Percentiles rank a stretch among this genome's conserved stretches.
phyloP scores from a whole-genome alignment of 2,797 vertebrate genomes.

The Odontamblyopus lacepedii region DNA sequence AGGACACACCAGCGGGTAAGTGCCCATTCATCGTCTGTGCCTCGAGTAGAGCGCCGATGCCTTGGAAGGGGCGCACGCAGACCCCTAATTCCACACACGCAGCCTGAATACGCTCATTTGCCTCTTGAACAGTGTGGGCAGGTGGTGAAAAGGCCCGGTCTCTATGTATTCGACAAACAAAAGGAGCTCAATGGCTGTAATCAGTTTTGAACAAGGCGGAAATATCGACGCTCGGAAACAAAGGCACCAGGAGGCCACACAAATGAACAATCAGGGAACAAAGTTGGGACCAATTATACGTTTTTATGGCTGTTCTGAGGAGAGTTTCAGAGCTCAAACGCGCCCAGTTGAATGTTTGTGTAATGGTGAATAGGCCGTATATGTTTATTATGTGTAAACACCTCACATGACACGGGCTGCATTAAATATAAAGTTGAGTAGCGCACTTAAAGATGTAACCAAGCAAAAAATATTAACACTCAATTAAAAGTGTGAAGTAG shows the following conservation, averaged over 20 bases:
- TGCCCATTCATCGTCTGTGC: slow-evolving; percentile 3
- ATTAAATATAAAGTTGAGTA: neutral
- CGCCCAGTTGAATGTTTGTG: neutral
- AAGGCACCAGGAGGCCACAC: neutral
- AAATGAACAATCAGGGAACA: slow-evolving; percentile 3
- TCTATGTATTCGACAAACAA: neutral
- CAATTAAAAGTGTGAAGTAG: too few relatives aligned
- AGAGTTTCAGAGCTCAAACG: neutral
- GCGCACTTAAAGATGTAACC: too few relatives aligned
- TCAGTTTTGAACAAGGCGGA: neutral
- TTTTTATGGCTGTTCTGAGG: neutral
- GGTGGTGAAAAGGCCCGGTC: neutral
- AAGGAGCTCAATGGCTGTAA: slow-evolving; percentile 1
- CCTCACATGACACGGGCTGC: too few relatives aligned
- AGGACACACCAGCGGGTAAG: slow-evolving; percentile 63
- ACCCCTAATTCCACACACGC: neutral
- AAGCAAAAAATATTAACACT: too few relatives aligned
- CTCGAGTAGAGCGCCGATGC: neutral
- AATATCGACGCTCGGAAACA: slow-evolving; percentile 12
- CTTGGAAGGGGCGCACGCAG: neutral
- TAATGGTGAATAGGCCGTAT: neutral
- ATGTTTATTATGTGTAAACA: neutral
- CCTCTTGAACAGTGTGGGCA: neutral
- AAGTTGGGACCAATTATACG: neutral
- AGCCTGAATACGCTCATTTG: neutral